Base-by-base conservation (phyloP, 2,113 vertebrate species). In the Trochalopteron elliotii region DNA sequence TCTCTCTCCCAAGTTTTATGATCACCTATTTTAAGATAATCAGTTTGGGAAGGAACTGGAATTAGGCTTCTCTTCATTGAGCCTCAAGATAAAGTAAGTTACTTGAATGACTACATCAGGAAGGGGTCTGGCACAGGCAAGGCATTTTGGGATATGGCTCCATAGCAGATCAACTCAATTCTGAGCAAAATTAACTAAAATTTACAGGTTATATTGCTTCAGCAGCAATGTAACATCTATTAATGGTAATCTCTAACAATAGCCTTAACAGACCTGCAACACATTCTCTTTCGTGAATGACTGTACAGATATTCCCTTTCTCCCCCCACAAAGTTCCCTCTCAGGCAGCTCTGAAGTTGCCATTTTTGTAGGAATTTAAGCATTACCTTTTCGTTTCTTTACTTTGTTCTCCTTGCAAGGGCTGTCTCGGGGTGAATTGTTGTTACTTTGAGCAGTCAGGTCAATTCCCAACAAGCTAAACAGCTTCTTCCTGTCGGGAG, bases 401-500 rank as follows among this genome's bases (percentile, higher is more conserved):
- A 98, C 95, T 97, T 99, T 99, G 82, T 98, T 99, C 84, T 99
- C 98, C 79, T 98, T 98, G 69, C 98, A 97, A 19, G 98, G 97
- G 83, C 98, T 98, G 76, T 99, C 99, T 82, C 93, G 98, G 40
- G 99, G 99, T 59, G 99, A 98, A 14, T 98, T 98, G 22, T 98
- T 98, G 96, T 99, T 99, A 96, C 98, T 98, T 94, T 99, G 99
- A 74, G 98, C 98, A 25, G 98, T 98, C 81, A 99, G 97, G 96
- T 99, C 99, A 37, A 99, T 99, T 78, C 99, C 99, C 63, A 99
- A 96, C 93, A 99, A 98, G 96, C 98, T 99, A 64, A 99, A 99
- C 81, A 99, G 98, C 95, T 99, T 99, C 96, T 99, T 99, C 95
- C 99, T 97, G 97, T 99, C 99, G 19, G 99, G 99, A 94, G 99